Base-by-base conservation (phyloP, 2,888 invertebrate genomes). In the Epinotia nisella region DNA sequence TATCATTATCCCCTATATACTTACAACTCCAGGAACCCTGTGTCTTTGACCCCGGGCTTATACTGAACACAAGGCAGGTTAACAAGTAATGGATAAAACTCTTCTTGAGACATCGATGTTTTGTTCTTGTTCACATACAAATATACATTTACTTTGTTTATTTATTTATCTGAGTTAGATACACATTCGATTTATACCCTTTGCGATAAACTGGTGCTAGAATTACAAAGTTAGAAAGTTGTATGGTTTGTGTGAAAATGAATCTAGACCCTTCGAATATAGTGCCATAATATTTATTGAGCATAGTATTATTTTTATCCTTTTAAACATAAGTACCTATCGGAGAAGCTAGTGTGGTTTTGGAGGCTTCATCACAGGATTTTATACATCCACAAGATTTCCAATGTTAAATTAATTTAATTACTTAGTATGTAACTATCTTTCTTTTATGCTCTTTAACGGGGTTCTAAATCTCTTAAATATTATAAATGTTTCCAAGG, bases 221-320 rank as follows among this genome's bases (percentile, higher is more conserved):
- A 78, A 78, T 80, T 79, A 82, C 81, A 80, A n/a, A n/a, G 80
- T 81, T 82, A 82, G 84, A 85, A 84, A 84, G 85, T 81, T 79
- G 75, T 71, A 77, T 79, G 77, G 39, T 39, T 64, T 65, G 66
- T 79, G 76, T 77, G 76, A 49, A 13, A 49, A 49, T 29, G 2
- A 17, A 68, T 49, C 19, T 35, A 51, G n/a, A 21, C 39, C 59
- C 49, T 49, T 59, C 13, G 41, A 41, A 3, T 41, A n/a, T 49
- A 49, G n/a, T 7, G 13, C 5, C 49, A 49, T 49, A n/a, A n/a
- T 49, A 49, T n/a, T n/a, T 7, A 4, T 49, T n/a, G 49, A 49
- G 4, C 15, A 45, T 13, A 35, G 29, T 35, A 49, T 49, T 49
- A 13, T 41, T 41, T 41, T 10, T 10, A 10, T 41, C 11, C 4